These are phyloP conservation scores for Chaetura pelagica DNA, from an alignment of 2,113 vertebrate species.

Conservation along the genomic window DNA sequence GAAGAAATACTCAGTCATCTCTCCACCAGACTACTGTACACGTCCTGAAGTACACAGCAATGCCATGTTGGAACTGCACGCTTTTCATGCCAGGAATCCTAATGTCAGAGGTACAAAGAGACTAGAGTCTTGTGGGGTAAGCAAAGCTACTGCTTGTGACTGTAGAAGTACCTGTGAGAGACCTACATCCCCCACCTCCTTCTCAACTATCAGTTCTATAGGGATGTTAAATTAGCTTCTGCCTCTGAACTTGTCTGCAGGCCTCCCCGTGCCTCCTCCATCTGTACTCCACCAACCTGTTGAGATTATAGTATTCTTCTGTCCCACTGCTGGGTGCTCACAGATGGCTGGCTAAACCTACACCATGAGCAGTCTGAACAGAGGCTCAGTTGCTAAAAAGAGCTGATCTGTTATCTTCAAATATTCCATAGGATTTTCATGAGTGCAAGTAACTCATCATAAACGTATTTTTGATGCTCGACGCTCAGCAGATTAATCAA, in stretches of 20 bases:
- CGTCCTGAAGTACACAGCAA: neutral
- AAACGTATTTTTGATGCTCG: neutral
- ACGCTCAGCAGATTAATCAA: neutral
- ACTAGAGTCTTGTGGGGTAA: neutral
- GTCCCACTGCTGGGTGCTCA: neutral
- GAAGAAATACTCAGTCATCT: neutral
- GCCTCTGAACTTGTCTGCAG: neutral
- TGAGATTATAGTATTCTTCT: neutral
- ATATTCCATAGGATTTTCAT: neutral
- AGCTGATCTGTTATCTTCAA: neutral
- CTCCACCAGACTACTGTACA: neutral
- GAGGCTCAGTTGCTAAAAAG: neutral
- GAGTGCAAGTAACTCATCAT: neutral
- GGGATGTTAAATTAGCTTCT: neutral
- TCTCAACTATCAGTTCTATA: neutral
- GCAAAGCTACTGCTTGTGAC: neutral
- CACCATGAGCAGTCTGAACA: neutral
- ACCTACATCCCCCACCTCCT: neutral
- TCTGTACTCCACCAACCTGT: neutral
- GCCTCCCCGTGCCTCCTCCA: neutral
- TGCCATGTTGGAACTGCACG: neutral
- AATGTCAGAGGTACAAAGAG: neutral
- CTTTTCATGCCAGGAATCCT: neutral
- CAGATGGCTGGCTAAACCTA: neutral
- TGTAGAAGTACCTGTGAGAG: neutral